phyloP scores from a whole-genome alignment of 37 sponge, comb jelly and placozoan genomes.

The Cliona cf. orientalis region DNA sequence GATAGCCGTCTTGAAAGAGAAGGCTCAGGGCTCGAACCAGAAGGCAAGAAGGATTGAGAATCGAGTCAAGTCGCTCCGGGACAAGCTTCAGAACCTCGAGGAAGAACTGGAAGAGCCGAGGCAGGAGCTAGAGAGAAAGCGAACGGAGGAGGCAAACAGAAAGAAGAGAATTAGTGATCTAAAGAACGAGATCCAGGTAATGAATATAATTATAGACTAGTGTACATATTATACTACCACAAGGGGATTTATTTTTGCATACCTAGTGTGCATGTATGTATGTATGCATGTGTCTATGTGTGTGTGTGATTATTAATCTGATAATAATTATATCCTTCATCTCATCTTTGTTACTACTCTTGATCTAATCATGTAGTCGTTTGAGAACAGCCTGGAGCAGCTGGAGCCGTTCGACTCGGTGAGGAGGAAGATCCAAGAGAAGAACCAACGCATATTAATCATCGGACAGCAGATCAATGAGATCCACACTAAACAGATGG shows the following conservation, averaged over 20 bases:
- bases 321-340: neutral
- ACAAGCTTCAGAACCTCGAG: slow-evolving; percentile 35
- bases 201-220: neutral
- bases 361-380: neutral
- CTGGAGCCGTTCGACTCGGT: slow-evolving; percentile 36
- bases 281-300: slow-evolving; percentile 28
- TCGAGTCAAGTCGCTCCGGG: slow-evolving; percentile 29
- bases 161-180: slow-evolving; percentile 34
- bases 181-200: slow-evolving; percentile 58
- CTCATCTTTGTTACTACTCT: neutral
- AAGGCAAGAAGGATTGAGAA: neutral
- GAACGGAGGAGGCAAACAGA: slow-evolving; percentile 61
- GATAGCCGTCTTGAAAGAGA: slow-evolving; percentile 2
- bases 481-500: slow-evolving; percentile 4
- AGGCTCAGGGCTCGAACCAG: neutral
- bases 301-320: slow-evolving; percentile 25
- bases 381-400: slow-evolving; percentile 33
- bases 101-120: slow-evolving; percentile 64
- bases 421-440: slow-evolving; percentile 11
- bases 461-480: slow-evolving; percentile 17
- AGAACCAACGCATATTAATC: slow-evolving; percentile 11
- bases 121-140: slow-evolving; percentile 68
- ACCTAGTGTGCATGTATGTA: neutral
- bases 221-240: neutral
- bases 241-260: neutral